These are phyloP conservation scores for Calephelis nemesis DNA, from an alignment of 1,140 invertebrate species.

Conservation along the genomic window DNA sequence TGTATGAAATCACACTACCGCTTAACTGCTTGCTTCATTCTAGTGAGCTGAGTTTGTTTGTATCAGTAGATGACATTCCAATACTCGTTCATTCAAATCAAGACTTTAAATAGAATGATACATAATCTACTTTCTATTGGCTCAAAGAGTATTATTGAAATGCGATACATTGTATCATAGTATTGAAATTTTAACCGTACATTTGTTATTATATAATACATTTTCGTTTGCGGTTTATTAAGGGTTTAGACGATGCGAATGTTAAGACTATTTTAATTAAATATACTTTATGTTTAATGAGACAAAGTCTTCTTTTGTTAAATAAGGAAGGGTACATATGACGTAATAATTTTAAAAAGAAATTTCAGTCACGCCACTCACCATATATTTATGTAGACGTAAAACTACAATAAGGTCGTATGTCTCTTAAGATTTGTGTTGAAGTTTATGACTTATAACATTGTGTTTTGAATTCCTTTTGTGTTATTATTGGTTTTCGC, in stretches of 20 bases:
- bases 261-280: conserved; percentile 55
- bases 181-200: conserved; percentile 57
- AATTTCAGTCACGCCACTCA: conserved; percentile 62
- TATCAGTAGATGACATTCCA: conserved; percentile 46
- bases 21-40: conserved; percentile 46
- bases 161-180: conserved; percentile 41
- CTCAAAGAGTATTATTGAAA: conserved; percentile 55
- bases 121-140: conserved; percentile 49
- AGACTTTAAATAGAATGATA: conserved; percentile 42
- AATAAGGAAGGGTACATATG: conserved; percentile 38
- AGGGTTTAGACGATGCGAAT: conserved; percentile 39
- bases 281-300: conserved; percentile 44
- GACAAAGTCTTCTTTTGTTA: conserved; percentile 49
- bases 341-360: conserved; percentile 49
- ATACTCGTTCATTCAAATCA: conserved; percentile 34
- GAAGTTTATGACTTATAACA: background rate
- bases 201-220: conserved; percentile 39
- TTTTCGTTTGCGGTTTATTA: conserved; percentile 37
- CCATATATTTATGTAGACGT: conserved; percentile 35
- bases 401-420: conserved; percentile 16
- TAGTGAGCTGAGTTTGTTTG: conserved; percentile 33
- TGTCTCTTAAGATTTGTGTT: background rate
- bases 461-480: conserved; percentile 11
- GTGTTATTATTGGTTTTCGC: conserved; percentile 19
- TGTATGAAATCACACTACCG: conserved; percentile 14